Evolutionary conservation across 2,113 vertebrate genomes (phyloP).

Genomic region (Protobothrops mucrosquamatus): DNA sequence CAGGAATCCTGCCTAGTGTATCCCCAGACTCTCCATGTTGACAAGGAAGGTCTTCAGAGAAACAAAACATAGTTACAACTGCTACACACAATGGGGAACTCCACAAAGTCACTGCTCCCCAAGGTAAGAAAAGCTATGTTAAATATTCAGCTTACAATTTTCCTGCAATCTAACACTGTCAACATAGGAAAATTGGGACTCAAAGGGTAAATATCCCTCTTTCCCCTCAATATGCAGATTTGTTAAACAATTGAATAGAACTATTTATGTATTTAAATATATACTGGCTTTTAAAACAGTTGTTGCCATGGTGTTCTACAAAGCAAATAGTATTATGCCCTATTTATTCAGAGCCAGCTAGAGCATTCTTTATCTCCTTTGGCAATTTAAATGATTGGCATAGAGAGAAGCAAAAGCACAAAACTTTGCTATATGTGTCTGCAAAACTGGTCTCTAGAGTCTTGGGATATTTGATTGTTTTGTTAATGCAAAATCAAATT

Average conservation of each 20-base stretch:
- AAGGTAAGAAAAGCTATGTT: neutral
- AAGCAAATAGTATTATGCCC: neutral
- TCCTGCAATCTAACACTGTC: neutral
- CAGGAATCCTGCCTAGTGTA: neutral
- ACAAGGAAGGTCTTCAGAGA: neutral
- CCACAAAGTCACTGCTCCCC: neutral
- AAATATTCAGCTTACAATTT: neutral
- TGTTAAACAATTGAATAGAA: neutral
- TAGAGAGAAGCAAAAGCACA: constrained; percentile 18
- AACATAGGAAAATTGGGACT: neutral
- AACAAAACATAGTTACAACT: neutral
- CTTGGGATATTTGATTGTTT: constrained; percentile 17
- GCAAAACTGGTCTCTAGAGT: neutral
- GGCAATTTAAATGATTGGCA: constrained; percentile 10
- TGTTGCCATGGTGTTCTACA: neutral
- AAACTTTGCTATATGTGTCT: constrained; percentile 19
- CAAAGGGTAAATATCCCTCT: neutral
- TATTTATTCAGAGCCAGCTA: neutral
- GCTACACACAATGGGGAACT: neutral
- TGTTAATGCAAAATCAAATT: constrained; percentile 17
- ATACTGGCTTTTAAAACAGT: neutral
- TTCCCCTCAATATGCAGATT: neutral
- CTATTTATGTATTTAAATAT: neutral
- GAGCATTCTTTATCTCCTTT: neutral
- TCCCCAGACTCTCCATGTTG: neutral